Conservation (phyloP, 92 coral and sea anemone genomes). For the Paragorgia papillata region DNA sequence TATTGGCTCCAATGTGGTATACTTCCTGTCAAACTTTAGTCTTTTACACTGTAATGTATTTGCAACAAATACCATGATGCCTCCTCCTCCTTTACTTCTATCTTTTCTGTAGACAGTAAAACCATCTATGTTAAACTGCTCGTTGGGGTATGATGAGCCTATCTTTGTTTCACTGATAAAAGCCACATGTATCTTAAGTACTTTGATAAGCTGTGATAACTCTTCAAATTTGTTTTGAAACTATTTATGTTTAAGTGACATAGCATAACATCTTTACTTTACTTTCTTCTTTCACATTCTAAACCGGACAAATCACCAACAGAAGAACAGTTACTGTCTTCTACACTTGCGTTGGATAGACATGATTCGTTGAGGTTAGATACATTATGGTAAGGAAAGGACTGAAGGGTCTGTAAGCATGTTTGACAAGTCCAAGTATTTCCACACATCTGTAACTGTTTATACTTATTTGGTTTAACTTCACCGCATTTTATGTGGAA, state of each 20-base stretch:
- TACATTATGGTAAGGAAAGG: constrained; percentile 16
- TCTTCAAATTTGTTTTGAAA: constrained; percentile 25
- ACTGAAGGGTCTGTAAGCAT: too few relatives aligned
- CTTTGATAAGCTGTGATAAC: not conserved
- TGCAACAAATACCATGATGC: not conserved
- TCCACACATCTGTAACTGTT: too few relatives aligned
- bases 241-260: constrained; percentile 24
- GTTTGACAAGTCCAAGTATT: too few relatives aligned
- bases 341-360: not conserved
- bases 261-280: constrained; percentile 14
- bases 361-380: constrained; percentile 11
- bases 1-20: constrained; percentile 46
- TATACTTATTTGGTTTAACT: too few relatives aligned
- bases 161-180: constrained; percentile 45
- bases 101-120: constrained; percentile 4
- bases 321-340: not conserved
- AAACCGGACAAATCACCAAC: not conserved
- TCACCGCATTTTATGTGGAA: too few relatives aligned
- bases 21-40: constrained; percentile 27
- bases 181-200: constrained; percentile 1
- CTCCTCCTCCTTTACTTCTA: constrained; percentile 35
- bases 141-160: constrained; percentile 35
- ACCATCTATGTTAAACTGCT: constrained; percentile 24
- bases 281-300: constrained; percentile 13
- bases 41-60: constrained; percentile 31